These are phyloP conservation scores for Perizoma flavofasciatum DNA, from an alignment of 2,888 invertebrate species.

Conservation along the genomic window DNA sequence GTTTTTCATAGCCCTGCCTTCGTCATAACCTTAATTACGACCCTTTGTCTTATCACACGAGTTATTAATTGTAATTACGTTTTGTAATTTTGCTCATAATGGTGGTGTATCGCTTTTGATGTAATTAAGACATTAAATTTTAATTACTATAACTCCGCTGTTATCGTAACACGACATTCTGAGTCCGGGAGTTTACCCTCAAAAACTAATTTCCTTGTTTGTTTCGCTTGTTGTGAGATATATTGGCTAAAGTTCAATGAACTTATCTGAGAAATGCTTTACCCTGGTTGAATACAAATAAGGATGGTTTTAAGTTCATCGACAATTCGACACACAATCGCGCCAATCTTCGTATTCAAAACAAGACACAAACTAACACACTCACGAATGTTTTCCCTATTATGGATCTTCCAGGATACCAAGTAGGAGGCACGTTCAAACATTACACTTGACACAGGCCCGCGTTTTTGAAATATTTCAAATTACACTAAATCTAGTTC, in stretches of 20 bases:
- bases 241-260: background rate
- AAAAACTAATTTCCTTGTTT: background rate
- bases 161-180: conserved; percentile 4
- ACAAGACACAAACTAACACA: too few relatives aligned
- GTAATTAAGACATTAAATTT: conserved; percentile 44
- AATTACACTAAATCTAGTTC: too few relatives aligned
- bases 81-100: conserved; percentile 67
- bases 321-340: too few relatives aligned
- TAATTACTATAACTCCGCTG: conserved; percentile 20
- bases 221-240: background rate
- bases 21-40: conserved; percentile 49
- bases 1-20: conserved; percentile 53
- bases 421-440: too few relatives aligned
- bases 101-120: conserved; percentile 37
- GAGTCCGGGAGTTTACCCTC: background rate
- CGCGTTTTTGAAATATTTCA: too few relatives aligned
- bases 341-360: too few relatives aligned
- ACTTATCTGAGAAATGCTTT: background rate
- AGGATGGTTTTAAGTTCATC: too few relatives aligned
- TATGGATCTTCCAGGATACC: too few relatives aligned
- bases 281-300: background rate
- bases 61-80: conserved; percentile 74
- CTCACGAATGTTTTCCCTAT: too few relatives aligned
- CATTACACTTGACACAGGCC: too few relatives aligned
- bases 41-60: conserved; percentile 52